Conservation (phyloP, 2,113 vertebrate genomes). For the Elgaria multicarinata region DNA sequence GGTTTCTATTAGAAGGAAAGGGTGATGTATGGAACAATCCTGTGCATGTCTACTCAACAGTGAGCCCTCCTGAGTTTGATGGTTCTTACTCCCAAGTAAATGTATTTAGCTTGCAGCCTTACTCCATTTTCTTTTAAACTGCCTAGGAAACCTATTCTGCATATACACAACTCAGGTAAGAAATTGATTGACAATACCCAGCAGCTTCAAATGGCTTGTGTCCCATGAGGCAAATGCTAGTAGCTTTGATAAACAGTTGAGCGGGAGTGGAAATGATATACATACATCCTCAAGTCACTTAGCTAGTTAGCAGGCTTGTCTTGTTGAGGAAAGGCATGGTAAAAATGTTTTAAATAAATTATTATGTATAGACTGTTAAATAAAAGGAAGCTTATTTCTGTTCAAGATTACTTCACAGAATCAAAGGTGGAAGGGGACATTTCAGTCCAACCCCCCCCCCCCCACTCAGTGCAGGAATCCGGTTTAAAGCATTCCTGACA, state of each 20-base stretch:
- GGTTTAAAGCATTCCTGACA: too few relatives aligned
- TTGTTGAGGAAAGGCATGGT: background rate
- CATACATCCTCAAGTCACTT: conserved; percentile 23
- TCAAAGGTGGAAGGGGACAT: too few relatives aligned
- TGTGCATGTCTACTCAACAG: background rate
- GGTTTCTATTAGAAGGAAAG: background rate
- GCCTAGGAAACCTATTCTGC: background rate
- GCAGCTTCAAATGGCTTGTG: accelerated
- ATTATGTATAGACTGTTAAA: background rate
- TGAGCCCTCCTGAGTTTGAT: background rate
- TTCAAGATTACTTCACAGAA: too few relatives aligned
- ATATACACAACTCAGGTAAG: background rate
- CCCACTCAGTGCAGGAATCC: too few relatives aligned
- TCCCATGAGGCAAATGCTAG: background rate
- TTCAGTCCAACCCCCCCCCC: too few relatives aligned
- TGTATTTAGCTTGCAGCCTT: background rate
- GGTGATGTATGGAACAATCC: background rate
- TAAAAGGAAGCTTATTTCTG: background rate
- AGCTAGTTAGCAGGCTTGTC: background rate
- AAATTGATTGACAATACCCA: background rate
- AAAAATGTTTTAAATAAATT: background rate
- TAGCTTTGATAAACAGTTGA: background rate
- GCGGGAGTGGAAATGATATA: background rate
- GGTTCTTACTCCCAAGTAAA: background rate
- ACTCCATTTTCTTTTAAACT: background rate